Percentiles rank a stretch among this genome's conserved stretches.
These are phyloP conservation scores for Leguminivora glycinivorella DNA, from an alignment of 1,140 invertebrate species.

Conservation along the genomic window DNA sequence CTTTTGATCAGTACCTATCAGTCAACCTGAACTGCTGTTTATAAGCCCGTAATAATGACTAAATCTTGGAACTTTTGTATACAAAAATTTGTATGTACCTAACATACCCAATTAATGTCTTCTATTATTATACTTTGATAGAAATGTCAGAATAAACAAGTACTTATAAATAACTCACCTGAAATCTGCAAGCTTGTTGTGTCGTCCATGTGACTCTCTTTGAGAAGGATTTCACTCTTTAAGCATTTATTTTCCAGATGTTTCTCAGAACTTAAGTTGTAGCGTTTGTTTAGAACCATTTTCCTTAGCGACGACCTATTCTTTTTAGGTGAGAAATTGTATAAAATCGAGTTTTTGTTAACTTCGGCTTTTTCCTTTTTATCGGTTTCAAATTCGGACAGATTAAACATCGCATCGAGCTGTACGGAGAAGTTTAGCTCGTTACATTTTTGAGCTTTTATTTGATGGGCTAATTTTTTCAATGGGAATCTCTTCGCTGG, in stretches of 20 bases:
- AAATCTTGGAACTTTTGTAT: too few species aligned
- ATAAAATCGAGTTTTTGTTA: slow-evolving; percentile 51
- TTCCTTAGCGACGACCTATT: slow-evolving; percentile 57
- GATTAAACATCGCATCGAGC: slow-evolving; percentile 58
- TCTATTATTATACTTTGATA: background rate
- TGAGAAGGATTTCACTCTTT: slow-evolving; percentile 36
- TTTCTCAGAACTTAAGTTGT: slow-evolving; percentile 29
- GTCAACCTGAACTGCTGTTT: background rate
- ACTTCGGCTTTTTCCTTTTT: slow-evolving; percentile 34
- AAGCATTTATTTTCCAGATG: slow-evolving; percentile 9
- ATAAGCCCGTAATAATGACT: background rate
- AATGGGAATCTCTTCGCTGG: slow-evolving; percentile 56
- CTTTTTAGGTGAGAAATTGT: slow-evolving; percentile 54
- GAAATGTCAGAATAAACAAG: background rate
- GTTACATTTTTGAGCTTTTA: slow-evolving; percentile 47
- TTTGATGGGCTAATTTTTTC: slow-evolving; percentile 52
- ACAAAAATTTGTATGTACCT: too few species aligned
- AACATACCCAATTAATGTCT: too few species aligned
- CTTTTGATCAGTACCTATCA: background rate
- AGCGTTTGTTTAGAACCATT: slow-evolving; percentile 50
- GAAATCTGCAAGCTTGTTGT: slow-evolving; percentile 70
- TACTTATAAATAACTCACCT: slow-evolving; percentile 47
- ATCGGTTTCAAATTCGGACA: slow-evolving; percentile 34
- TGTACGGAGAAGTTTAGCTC: slow-evolving; percentile 65
- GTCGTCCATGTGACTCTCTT: slow-evolving; percentile 52